Evolutionary conservation across 2,888 invertebrate genomes (phyloP), one percentile per base, ranked within the genome.

Genomic region (Drosophila koepferae): DNA sequence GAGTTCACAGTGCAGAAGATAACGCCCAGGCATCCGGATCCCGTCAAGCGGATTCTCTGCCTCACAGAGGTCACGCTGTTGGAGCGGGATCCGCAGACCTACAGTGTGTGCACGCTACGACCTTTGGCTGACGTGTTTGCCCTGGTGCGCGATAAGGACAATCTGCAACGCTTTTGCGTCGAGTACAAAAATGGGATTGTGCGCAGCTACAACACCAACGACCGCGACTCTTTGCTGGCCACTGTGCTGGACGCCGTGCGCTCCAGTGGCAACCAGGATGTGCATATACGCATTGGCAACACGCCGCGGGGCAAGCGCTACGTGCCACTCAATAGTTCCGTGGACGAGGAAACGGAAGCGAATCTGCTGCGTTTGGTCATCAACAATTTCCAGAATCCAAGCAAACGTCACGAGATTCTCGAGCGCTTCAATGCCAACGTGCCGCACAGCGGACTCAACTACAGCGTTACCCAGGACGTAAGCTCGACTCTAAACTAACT

Each of bases 1-100:
- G 99, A 99, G 94, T 99, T 99, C 93, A 96, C 96, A 72, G 98
- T 99, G 5, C 98, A 99, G 92, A 99, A 99, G 94, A 95, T 97
- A 82, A 96, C 97, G 20, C 94, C 95, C 1, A 94, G 98, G 34
- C 97, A 97, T 92, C 95, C 95, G 89, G 98, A 98, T 87, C 96
- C 97, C 0, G 96, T 98, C 84, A 94, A 97, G 75, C 95, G 99
- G 65, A 97, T 98, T 0, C 94, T 99, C 38, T 99, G 99, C 91
- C 94, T 99, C 23, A 98, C 98, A 0, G 99, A 99, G 93, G 97
- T 97, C 0, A 99, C 99, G 92, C 94, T 99, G 59, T 94, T 99
- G 58, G 99, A 99, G 94, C 95, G 99, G 80, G 99, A 99, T 94
- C 98, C 98, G 3, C 98, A 97, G 92, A 99, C 99, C 1, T 99